Evolutionary conservation across 2,888 invertebrate species (phyloP), one percentile per base, ranked within the genome.

Genomic region (Trachelus troglodyta): DNA sequence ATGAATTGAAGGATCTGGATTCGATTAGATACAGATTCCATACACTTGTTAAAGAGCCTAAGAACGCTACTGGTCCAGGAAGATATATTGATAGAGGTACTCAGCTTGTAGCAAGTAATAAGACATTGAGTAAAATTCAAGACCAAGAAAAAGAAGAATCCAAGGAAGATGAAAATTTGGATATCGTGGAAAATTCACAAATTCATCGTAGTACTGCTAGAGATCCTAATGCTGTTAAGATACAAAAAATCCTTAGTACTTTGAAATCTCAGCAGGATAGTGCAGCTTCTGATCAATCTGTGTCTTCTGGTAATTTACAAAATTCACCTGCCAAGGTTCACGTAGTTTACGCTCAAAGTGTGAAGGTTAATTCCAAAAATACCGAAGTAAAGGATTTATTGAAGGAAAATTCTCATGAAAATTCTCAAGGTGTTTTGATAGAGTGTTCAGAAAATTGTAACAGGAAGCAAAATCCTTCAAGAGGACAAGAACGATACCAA

Each of bases 1-100:
- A 87, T 74, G 89, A 91, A 75, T 83, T 88, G 4, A 83, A 84
- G 23, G 89, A 87, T 34, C 76, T 90, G 33, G 91, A 91, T 76
- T 86, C 88, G 4, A 87, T 91, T 56, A 85, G 88, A 37, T 91
- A 91, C 79, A 82, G 90, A 69, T 91, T 90, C 79, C 91, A 91
- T 78, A 91, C 90, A 0, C 80, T 90, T 31, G 84, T 87, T 15
- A 90, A 89, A 33, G 87, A 90, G 35, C 85, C 87, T 0, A 88
- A 83, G 12, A 71, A 71, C 12, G 71, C 3, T 12, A 71, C 71
- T 12, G 34, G 2, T 23, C 12, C 31, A 34, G 34, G 71, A 71
- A 31, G 9, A 12, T 3, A 71, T 3, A 12, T 71, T 34, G 71
- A 71, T 1, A 34, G 71, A 34, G 33, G 31, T 34, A 71, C 71